Percentiles rank a stretch among this genome's conserved stretches.
phyloP scores from a whole-genome alignment of 1,140 invertebrate species.

The Nymphalis io region DNA sequence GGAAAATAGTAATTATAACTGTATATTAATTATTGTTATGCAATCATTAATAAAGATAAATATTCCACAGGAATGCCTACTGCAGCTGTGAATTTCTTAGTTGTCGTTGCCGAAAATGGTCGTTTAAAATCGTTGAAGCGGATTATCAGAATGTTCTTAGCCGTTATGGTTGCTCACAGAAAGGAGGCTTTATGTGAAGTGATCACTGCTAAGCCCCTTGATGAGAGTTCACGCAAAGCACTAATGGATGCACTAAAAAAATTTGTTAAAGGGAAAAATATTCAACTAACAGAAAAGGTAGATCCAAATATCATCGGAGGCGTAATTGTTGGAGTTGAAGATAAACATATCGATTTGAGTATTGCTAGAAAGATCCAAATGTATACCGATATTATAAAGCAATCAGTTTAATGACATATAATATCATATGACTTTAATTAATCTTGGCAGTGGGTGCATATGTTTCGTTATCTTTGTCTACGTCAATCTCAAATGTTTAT shows the following conservation, averaged over 20 bases:
- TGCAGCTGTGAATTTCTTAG: slow-evolving; percentile 60
- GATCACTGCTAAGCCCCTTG: slow-evolving; percentile 66
- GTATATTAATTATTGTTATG: too few relatives aligned
- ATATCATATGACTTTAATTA: background rate
- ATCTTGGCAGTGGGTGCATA: background rate
- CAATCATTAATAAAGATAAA: too few relatives aligned
- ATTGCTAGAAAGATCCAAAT: slow-evolving; percentile 64
- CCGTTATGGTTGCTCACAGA: slow-evolving; percentile 67
- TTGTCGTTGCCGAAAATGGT: slow-evolving; percentile 65
- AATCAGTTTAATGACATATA: slow-evolving; percentile 44
- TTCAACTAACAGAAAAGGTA: slow-evolving; percentile 63
- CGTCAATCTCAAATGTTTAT: too few relatives aligned
- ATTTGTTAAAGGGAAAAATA: slow-evolving; percentile 60
- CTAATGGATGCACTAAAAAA: slow-evolving; percentile 59
- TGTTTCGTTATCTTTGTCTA: background rate
- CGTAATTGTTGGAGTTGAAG: slow-evolving; percentile 65
- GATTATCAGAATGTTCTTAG: slow-evolving; percentile 60
- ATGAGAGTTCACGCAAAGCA: slow-evolving; percentile 42
- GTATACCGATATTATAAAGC: slow-evolving; percentile 65
- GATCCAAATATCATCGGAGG: slow-evolving; percentile 65
- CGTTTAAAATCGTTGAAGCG: slow-evolving; percentile 55
- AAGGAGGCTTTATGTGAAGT: slow-evolving; percentile 70
- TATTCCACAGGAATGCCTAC: slow-evolving; percentile 55
- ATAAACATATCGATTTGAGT: slow-evolving; percentile 69
- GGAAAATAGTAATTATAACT: background rate